phyloP scores from a whole-genome alignment of 92 coral and sea anemone genomes.

The Palythoa grandis region DNA sequence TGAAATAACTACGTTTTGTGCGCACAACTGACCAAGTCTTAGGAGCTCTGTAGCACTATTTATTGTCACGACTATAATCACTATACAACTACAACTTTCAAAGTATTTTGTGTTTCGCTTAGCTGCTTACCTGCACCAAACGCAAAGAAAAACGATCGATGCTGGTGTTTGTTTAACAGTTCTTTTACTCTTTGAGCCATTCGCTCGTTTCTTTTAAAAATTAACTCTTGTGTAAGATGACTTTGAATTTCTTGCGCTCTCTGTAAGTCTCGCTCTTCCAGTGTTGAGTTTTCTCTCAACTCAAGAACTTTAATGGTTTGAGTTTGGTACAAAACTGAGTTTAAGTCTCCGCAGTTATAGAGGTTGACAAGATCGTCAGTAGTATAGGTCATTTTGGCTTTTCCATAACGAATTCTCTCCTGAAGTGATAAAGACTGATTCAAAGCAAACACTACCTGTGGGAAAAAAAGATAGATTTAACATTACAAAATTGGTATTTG shows the following conservation, averaged over 20 bases:
- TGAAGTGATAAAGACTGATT: conserved; percentile 90
- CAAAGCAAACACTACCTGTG: conserved; percentile 86
- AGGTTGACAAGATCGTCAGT: conserved; percentile 94
- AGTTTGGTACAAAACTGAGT: conserved; percentile 77
- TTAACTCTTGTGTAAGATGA: conserved; percentile 80
- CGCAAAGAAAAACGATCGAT: conserved; percentile 91
- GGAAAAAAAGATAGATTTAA: background rate
- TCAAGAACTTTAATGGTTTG: conserved; percentile 70
- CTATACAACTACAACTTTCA: background rate
- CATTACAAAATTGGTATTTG: background rate
- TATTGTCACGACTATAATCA: background rate
- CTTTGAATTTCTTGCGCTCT: conserved; percentile 76
- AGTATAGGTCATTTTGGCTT: conserved; percentile 79
- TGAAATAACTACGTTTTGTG: too few species aligned
- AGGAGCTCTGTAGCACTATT: too few species aligned
- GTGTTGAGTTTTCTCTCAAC: conserved; percentile 69
- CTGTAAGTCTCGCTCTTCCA: conserved; percentile 55
- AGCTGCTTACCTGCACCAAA: conserved; percentile 91
- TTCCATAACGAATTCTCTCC: conserved; percentile 84
- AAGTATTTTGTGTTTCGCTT: background rate
- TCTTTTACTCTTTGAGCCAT: conserved; percentile 91
- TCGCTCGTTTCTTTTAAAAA: conserved; percentile 81
- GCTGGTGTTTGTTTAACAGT: conserved; percentile 71
- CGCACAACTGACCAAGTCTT: too few species aligned
- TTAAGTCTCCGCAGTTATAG: conserved; percentile 97